These are phyloP conservation scores for Parazoanthus darwini DNA, from an alignment of 92 coral and sea anemone species.

Conservation along the genomic window DNA sequence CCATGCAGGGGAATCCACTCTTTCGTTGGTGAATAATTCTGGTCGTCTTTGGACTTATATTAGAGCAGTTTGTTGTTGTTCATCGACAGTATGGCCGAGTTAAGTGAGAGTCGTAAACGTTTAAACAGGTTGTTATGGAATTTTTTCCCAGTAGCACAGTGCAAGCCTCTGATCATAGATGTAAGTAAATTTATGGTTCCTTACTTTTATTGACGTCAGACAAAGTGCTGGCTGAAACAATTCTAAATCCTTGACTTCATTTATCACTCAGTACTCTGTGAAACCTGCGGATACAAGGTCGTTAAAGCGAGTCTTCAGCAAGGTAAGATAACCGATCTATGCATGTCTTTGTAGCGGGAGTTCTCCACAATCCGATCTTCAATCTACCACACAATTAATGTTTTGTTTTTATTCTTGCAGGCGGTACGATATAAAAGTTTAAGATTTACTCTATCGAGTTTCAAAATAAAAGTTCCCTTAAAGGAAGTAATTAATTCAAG, in stretches of 20 bases:
- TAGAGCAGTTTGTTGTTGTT: slow-evolving; percentile 8
- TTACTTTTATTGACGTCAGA: too few relatives aligned
- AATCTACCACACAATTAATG: too few relatives aligned
- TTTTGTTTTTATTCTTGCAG: not conserved
- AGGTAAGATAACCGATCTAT: slow-evolving; percentile 56
- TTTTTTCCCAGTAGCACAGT: slow-evolving; percentile 53
- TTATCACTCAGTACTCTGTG: slow-evolving; percentile 70
- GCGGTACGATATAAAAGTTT: not conserved
- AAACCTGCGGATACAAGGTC: slow-evolving; percentile 84
- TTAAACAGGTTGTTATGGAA: slow-evolving; percentile 14
- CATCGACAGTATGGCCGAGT: slow-evolving; percentile 17
- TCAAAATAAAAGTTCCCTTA: not conserved
- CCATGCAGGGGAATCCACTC: not conserved
- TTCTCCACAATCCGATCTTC: not conserved
- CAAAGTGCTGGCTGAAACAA: not conserved
- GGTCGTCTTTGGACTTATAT: slow-evolving; percentile 14
- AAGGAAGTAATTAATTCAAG: too few relatives aligned
- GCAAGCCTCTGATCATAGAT: slow-evolving; percentile 55
- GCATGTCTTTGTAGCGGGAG: not conserved
- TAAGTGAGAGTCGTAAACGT: slow-evolving; percentile 17
- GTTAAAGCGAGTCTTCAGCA: slow-evolving; percentile 75
- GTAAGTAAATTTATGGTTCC: slow-evolving; percentile 26
- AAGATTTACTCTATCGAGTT: not conserved
- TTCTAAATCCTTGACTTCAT: not conserved
- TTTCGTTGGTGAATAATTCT: not conserved